Evolutionary conservation across 1,140 invertebrate genomes (phyloP).

Genomic region (Riptortus pedestris): DNA sequence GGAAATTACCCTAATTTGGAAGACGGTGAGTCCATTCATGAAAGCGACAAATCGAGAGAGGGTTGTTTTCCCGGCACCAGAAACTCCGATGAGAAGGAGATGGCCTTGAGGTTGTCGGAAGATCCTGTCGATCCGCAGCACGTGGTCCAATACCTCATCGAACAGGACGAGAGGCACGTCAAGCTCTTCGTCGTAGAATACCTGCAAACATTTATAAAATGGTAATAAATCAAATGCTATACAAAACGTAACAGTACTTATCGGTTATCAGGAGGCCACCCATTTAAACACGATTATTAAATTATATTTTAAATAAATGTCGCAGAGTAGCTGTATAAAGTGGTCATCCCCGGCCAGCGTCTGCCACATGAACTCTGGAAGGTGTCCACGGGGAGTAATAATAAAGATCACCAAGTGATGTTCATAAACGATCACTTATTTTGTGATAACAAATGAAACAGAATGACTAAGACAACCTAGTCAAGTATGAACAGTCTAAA

Average conservation of each 20-base stretch:
- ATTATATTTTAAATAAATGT: too few species aligned
- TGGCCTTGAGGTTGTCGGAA: slow-evolving; percentile 98
- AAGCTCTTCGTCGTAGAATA: slow-evolving; percentile 99
- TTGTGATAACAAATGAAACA: too few species aligned
- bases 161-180: slow-evolving; percentile 97
- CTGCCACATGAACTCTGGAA: neutral
- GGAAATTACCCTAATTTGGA: slow-evolving; percentile 86
- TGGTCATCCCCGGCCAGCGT: too few species aligned
- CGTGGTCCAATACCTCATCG: slow-evolving; percentile 97
- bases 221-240: neutral
- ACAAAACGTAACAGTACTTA: neutral
- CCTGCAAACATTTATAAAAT: slow-evolving; percentile 41
- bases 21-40: slow-evolving; percentile 98
- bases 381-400: neutral
- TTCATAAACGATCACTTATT: too few species aligned
- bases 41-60: slow-evolving; percentile 97
- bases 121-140: slow-evolving; percentile 94
- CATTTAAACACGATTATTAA: too few species aligned
- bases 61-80: slow-evolving; percentile 97
- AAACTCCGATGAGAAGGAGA: slow-evolving; percentile 89
- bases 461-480: too few species aligned
- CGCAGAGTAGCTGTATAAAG: too few species aligned
- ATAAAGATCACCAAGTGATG: neutral
- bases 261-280: too few species aligned
- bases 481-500: too few species aligned